Conservation (phyloP, 2,888 invertebrate species). For the Rapana venosa region DNA sequence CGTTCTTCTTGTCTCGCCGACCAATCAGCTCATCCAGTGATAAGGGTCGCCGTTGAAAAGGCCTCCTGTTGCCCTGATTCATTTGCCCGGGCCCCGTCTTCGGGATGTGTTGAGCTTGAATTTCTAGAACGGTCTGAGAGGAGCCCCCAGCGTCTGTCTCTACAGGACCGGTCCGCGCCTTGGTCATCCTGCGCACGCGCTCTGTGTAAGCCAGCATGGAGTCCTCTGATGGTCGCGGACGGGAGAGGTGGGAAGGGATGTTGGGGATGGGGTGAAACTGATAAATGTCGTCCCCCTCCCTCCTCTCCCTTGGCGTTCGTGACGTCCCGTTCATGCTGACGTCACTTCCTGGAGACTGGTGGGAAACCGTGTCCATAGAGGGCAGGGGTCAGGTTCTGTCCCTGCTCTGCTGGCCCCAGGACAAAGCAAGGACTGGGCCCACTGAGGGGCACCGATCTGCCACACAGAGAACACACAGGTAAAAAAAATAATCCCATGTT, state of each 20-base stretch:
- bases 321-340: neutral
- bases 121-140: slow-evolving; percentile 1
- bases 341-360: neutral
- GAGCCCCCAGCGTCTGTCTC: neutral
- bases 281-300: slow-evolving; percentile 30
- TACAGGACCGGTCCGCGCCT: neutral
- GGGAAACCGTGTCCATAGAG: slow-evolving; percentile 21
- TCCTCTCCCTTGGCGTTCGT: neutral
- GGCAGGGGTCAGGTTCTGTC: neutral
- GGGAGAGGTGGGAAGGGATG: slow-evolving; percentile 20
- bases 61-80: neutral
- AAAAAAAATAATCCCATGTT: too few species aligned
- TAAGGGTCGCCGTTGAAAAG: slow-evolving; percentile 54
- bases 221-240: neutral
- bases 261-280: slow-evolving; percentile 18
- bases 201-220: slow-evolving; percentile 48
- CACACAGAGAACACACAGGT: too few species aligned
- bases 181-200: slow-evolving; percentile 43
- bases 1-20: slow-evolving; percentile 19
- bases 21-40: slow-evolving; percentile 64
- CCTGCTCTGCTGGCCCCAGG: neutral
- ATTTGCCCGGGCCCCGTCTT: neutral
- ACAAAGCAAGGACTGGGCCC: neutral
- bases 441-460: neutral
- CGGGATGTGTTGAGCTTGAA: slow-evolving; percentile 36